phyloP scores from a whole-genome alignment of 2,113 vertebrate genomes.

The Pitta sordida region DNA sequence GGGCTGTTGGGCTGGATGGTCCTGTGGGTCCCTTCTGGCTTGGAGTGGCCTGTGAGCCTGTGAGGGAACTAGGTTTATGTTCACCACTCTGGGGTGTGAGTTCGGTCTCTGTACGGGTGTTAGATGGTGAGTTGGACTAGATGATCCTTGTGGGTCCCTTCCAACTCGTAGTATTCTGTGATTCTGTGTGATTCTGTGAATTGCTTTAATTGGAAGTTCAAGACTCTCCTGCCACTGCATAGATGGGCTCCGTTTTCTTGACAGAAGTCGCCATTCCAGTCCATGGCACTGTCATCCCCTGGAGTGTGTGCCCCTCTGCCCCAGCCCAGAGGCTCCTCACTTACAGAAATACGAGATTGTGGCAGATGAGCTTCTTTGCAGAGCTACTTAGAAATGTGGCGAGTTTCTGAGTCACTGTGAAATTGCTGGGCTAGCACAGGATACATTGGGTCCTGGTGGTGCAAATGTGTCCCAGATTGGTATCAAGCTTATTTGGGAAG shows the following conservation, averaged over 20 bases:
- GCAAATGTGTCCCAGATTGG: neutral
- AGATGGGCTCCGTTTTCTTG: neutral
- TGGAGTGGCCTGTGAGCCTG: no score
- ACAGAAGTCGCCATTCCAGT: neutral
- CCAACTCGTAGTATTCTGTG: no score
- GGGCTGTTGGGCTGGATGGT: no score
- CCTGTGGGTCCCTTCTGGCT: no score
- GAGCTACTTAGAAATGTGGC: rapidly evolving
- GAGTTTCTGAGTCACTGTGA: neutral
- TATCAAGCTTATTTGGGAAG: neutral
- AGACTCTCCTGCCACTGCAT: neutral
- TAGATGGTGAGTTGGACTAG: no score
- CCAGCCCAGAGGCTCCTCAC: neutral
- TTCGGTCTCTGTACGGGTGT: no score
- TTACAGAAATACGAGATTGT: neutral
- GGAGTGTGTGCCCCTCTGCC: neutral
- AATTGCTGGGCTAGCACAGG: neutral
- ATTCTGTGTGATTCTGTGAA: no score
- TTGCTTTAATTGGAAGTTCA: neutral
- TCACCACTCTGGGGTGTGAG: no score
- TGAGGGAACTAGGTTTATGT: no score
- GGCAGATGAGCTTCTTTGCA: neutral
- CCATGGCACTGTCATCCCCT: neutral
- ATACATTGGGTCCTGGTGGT: neutral
- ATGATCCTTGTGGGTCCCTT: no score